phyloP scores from a whole-genome alignment of 1,140 invertebrate species.

The Ceratosolen solmsi region DNA sequence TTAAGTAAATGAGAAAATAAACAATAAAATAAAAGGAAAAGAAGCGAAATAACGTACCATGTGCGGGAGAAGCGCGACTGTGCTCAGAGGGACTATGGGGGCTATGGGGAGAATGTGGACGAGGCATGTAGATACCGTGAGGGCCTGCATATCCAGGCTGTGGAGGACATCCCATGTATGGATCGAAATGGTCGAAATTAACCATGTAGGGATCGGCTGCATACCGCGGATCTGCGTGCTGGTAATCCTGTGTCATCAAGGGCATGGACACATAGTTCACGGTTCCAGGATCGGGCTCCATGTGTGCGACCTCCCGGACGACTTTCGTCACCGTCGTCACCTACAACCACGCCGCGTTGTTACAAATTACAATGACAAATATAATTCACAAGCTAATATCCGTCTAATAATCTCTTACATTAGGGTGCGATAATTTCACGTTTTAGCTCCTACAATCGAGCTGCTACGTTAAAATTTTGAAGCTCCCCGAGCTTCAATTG shows the following conservation, averaged over 20 bases:
- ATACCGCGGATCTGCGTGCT: conserved; percentile 69
- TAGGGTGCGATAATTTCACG: too few species aligned
- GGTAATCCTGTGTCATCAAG: conserved; percentile 71
- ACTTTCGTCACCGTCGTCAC: conserved; percentile 79
- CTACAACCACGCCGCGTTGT: conserved; percentile 55
- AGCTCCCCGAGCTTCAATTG: too few species aligned
- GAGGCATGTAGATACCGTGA: conserved; percentile 71
- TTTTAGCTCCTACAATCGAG: too few species aligned
- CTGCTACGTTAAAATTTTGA: too few species aligned
- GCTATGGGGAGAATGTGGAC: conserved; percentile 71
- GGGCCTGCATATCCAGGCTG: conserved; percentile 70
- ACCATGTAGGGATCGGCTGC: conserved; percentile 72
- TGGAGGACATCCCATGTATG: conserved; percentile 68
- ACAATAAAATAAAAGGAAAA: conserved; percentile 47
- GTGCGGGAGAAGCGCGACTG: conserved; percentile 71
- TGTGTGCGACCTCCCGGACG: conserved; percentile 79
- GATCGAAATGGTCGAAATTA: conserved; percentile 71
- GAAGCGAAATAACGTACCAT: conserved; percentile 60
- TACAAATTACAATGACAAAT: too few species aligned
- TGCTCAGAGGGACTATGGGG: conserved; percentile 72
- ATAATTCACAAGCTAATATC: too few species aligned
- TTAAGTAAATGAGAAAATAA: conserved; percentile 34
- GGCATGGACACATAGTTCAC: conserved; percentile 72
- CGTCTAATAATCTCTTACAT: too few species aligned
- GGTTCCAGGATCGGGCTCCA: conserved; percentile 77